These are phyloP conservation scores for Tachuris rubrigastra DNA, from an alignment of 2,113 vertebrate species.

Conservation along the genomic window DNA sequence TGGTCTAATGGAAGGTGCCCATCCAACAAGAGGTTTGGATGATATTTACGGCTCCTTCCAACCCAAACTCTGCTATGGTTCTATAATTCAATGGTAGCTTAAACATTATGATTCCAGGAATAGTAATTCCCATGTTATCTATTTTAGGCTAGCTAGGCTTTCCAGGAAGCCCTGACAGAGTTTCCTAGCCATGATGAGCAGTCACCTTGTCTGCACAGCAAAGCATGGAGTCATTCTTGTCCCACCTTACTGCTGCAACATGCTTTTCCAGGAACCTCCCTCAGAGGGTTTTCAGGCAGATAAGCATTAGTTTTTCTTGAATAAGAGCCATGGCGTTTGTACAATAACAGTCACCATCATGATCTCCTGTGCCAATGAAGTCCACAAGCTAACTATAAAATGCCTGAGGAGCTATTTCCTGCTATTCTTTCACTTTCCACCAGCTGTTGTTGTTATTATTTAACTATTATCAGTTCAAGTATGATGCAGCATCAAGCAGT, in stretches of 20 bases:
- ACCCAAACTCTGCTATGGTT: neutral
- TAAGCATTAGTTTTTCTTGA: neutral
- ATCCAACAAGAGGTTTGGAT: neutral
- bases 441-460: slow-evolving; percentile 31
- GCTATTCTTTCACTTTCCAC: slow-evolving; percentile 59
- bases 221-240: neutral
- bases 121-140: neutral
- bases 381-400: neutral
- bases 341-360: neutral
- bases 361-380: neutral
- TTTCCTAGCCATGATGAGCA: neutral
- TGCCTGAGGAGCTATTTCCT: slow-evolving; percentile 44
- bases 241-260: neutral
- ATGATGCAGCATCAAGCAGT: neutral
- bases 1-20: neutral
- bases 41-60: neutral
- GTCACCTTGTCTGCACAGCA: neutral
- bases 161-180: neutral
- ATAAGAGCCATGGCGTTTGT: neutral
- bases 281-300: neutral
- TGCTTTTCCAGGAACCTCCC: slow-evolving; percentile 31
- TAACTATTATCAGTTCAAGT: neutral
- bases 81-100: neutral
- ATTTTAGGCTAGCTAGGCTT: neutral
- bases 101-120: neutral